Conservation (phyloP, 2,113 vertebrate genomes). For the Hyla sarda region DNA sequence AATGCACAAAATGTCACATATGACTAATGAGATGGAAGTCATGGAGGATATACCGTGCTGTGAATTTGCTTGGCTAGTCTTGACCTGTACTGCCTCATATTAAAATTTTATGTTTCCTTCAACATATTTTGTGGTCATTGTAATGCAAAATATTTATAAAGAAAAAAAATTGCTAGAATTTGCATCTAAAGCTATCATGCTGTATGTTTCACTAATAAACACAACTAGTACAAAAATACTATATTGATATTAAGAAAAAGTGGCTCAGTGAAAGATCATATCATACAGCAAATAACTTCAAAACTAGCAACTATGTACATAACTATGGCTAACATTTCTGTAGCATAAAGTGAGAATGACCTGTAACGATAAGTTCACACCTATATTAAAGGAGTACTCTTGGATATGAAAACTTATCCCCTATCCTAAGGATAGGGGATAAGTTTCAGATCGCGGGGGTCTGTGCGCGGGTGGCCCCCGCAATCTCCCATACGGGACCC, state of each 20-base stretch:
- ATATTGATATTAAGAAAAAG: not conserved
- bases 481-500: too few species aligned
- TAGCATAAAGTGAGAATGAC: too few species aligned
- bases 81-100: slow-evolving; percentile 77
- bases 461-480: too few species aligned
- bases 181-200: slow-evolving; percentile 62
- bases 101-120: slow-evolving; percentile 82
- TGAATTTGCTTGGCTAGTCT: slow-evolving; percentile 75
- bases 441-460: too few species aligned
- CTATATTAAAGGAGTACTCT: too few species aligned
- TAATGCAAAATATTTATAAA: slow-evolving; percentile 64
- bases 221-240: not conserved
- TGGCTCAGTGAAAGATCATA: too few species aligned
- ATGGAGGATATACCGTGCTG: slow-evolving; percentile 78
- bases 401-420: too few species aligned
- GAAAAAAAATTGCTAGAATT: slow-evolving; percentile 64
- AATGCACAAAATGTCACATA: slow-evolving; percentile 61
- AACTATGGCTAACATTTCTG: too few species aligned
- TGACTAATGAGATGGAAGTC: slow-evolving; percentile 78
- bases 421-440: too few species aligned
- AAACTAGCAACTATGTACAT: not conserved
- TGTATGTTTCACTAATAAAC: not conserved
- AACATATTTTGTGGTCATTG: slow-evolving; percentile 77
- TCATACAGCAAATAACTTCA: too few species aligned
- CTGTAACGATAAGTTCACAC: too few species aligned